Percentiles rank a stretch among this genome's conserved stretches.
phyloP scores from a whole-genome alignment of 2,888 invertebrate species.

The Drosophila hamatofila region DNA sequence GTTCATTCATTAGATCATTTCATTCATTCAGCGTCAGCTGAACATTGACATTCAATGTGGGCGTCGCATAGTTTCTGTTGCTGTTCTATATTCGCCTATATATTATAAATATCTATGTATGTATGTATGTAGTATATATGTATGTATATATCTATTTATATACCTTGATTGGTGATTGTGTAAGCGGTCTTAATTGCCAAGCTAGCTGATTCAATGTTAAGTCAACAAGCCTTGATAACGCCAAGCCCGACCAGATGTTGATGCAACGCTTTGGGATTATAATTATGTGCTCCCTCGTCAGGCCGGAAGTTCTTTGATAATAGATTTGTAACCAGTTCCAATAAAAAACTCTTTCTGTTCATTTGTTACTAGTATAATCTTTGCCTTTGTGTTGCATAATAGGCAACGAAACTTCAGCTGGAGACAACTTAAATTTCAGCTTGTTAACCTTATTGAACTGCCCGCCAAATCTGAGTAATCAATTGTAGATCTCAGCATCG shows the following conservation, averaged over 20 bases:
- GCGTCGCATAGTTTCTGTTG: slow-evolving; percentile 51
- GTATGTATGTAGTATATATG: background rate
- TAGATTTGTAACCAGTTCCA: slow-evolving; percentile 46
- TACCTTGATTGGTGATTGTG: slow-evolving; percentile 50
- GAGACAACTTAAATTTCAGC: slow-evolving; percentile 24
- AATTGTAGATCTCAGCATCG: slow-evolving; percentile 16
- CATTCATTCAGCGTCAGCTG: slow-evolving; percentile 46
- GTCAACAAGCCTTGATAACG: slow-evolving; percentile 51
- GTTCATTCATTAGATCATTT: slow-evolving; percentile 73
- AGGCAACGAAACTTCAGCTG: background rate
- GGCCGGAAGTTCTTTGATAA: slow-evolving; percentile 41
- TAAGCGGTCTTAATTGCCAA: slow-evolving; percentile 60
- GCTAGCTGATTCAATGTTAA: slow-evolving; percentile 51
- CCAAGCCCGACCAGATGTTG: slow-evolving; percentile 29
- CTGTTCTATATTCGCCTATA: slow-evolving; percentile 59
- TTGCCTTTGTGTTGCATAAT: slow-evolving; percentile 1
- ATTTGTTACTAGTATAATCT: slow-evolving; percentile 20
- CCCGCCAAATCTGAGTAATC: slow-evolving; percentile 36
- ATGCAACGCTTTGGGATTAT: slow-evolving; percentile 38
- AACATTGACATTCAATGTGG: slow-evolving; percentile 51
- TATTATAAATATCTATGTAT: slow-evolving; percentile 21
- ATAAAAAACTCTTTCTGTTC: background rate
- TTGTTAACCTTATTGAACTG: slow-evolving; percentile 46
- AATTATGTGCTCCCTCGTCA: slow-evolving; percentile 13
- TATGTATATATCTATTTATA: background rate